phyloP scores from a whole-genome alignment of 2,888 invertebrate genomes.

The Amphipyra berbera region DNA sequence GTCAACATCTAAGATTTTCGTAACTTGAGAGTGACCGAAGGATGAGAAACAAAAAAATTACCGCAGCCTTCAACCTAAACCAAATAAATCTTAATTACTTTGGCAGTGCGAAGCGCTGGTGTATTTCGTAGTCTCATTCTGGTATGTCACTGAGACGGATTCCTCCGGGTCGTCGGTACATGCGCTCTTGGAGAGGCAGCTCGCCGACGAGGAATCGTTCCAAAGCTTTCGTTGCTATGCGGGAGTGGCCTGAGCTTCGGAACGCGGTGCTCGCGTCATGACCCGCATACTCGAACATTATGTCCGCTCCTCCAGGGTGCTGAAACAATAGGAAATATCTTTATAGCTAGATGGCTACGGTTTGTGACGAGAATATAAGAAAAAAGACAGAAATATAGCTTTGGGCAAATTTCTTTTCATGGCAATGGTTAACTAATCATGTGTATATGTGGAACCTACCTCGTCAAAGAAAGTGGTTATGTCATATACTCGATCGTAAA shows the following conservation, averaged over 20 bases:
- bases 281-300: slow-evolving; percentile 95
- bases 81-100: slow-evolving; percentile 19
- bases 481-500: slow-evolving; percentile 96
- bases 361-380: not conserved
- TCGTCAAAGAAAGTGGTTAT: slow-evolving; percentile 93
- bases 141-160: slow-evolving; percentile 90
- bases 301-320: slow-evolving; percentile 96
- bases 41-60: slow-evolving; percentile 2
- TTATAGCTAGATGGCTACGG: slow-evolving; percentile 7
- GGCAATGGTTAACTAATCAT: not conserved
- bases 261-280: slow-evolving; percentile 96
- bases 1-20: slow-evolving; percentile 4
- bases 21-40: not conserved
- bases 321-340: slow-evolving; percentile 74
- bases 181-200: slow-evolving; percentile 92
- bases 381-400: not conserved
- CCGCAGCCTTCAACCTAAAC: slow-evolving; percentile 5
- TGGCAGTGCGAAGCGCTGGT: slow-evolving; percentile 21
- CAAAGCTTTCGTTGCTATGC: slow-evolving; percentile 91
- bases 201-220: slow-evolving; percentile 94
- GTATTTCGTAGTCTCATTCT: slow-evolving; percentile 69
- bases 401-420: not conserved
- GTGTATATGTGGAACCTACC: slow-evolving; percentile 79
- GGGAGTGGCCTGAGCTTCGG: slow-evolving; percentile 94
- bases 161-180: slow-evolving; percentile 92